phyloP scores from a whole-genome alignment of 2,797 vertebrate species.

The Chelon auratus region DNA sequence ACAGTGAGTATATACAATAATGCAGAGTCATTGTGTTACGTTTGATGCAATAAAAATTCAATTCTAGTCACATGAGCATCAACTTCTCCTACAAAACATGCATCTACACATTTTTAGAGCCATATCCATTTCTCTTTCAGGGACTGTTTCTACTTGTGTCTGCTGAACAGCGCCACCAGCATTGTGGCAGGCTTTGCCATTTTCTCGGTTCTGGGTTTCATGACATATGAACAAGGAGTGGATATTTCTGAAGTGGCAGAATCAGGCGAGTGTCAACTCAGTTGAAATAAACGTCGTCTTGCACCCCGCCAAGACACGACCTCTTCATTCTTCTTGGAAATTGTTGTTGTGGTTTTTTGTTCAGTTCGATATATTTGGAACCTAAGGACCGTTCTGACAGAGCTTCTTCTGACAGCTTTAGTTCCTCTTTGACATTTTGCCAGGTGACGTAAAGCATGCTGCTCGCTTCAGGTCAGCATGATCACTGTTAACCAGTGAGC shows the following conservation, averaged over 20 bases:
- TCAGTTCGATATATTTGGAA: conserved; percentile 1
- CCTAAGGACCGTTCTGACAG: not conserved
- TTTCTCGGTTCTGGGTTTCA: conserved; percentile 93
- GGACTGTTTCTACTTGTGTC: conserved; percentile 91
- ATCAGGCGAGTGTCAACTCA: conserved; percentile 82
- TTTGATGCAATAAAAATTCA: no score
- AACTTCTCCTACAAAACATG: not conserved
- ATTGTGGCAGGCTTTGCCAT: conserved; percentile 92
- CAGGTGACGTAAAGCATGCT: not conserved
- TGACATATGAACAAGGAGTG: conserved; percentile 91
- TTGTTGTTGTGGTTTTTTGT: not conserved
- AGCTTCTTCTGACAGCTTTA: not conserved
- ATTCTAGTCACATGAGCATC: not conserved
- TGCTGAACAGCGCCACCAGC: conserved; percentile 93
- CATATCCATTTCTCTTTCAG: conserved; percentile 65
- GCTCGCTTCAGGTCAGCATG: not conserved
- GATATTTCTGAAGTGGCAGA: conserved; percentile 92
- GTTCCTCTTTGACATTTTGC: not conserved
- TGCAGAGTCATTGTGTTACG: no score
- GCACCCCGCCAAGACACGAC: not conserved
- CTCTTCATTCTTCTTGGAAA: not conserved
- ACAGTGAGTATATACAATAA: no score
- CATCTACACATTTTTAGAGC: not conserved
- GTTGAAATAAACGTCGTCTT: no score
- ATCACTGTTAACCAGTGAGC: conserved; percentile 16